Percentiles rank a stretch among this genome's conserved stretches.
These are phyloP conservation scores for Austrolebias charrua DNA, from an alignment of 2,797 vertebrate species.

Conservation along the genomic window DNA sequence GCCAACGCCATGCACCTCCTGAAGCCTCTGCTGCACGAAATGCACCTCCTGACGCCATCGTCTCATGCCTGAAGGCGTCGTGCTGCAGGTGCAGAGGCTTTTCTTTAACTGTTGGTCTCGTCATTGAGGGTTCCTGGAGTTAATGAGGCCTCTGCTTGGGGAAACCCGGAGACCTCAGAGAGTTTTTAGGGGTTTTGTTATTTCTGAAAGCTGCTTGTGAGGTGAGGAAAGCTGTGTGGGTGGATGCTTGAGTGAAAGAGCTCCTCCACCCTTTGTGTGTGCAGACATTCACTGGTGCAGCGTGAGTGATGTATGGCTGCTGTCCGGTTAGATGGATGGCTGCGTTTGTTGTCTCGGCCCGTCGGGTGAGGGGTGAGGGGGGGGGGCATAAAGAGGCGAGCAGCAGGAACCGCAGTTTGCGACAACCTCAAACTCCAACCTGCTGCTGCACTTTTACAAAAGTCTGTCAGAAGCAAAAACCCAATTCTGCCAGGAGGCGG, in stretches of 20 bases:
- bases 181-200: background rate
- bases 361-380: constrained; percentile 18
- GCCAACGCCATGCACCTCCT: background rate
- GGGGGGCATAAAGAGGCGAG: constrained; percentile 29
- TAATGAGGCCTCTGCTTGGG: constrained; percentile 15
- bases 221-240: constrained; percentile 2
- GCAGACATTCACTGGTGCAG: constrained; percentile 7
- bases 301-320: constrained; percentile 21
- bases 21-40: too few relatives aligned
- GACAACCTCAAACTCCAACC: constrained; percentile 15
- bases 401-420: constrained; percentile 20
- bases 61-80: constrained; percentile 3
- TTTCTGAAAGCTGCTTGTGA: background rate
- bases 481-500: background rate
- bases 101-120: constrained; percentile 4
- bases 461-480: background rate
- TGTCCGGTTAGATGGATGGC: constrained; percentile 28
- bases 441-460: constrained; percentile 29
- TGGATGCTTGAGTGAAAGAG: constrained; percentile 3
- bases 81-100: constrained; percentile 28
- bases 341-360: constrained; percentile 39
- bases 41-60: background rate
- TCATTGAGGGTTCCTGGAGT: constrained; percentile 18
- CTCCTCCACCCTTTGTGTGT: background rate
- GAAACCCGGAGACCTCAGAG: background rate